A percentile compares a stretch with the other conserved stretches of the same genome.
Evolutionary conservation across 2,113 vertebrate species (phyloP).

Genomic region (Bubalus kerabau): DNA sequence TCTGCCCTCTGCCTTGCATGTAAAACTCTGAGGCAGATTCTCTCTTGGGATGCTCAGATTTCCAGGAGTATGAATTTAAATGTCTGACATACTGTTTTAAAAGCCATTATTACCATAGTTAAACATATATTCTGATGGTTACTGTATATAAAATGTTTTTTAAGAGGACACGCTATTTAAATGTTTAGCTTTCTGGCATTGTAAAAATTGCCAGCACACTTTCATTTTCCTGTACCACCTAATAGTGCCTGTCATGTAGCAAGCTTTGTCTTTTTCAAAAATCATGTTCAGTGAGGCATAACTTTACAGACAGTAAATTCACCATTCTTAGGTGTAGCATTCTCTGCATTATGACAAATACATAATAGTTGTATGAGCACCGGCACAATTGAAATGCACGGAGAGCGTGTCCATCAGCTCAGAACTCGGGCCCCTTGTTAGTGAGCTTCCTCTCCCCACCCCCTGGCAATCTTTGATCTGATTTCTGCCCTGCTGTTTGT

Average conservation of each 20-base stretch:
- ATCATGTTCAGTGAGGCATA: background rate
- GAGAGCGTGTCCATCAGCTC: background rate
- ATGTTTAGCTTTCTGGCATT: background rate
- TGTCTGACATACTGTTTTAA: background rate
- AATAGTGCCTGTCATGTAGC: background rate
- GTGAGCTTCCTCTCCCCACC: background rate
- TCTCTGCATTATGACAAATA: background rate
- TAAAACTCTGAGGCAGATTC: background rate
- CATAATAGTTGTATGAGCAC: background rate
- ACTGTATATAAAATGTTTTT: background rate
- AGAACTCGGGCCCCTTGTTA: background rate
- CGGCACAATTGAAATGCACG: fast-evolving
- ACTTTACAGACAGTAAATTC: background rate
- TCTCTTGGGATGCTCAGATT: background rate
- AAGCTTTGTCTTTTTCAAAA: background rate
- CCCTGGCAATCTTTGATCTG: background rate
- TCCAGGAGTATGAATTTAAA: background rate
- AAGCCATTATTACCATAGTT: background rate
- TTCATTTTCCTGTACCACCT: background rate
- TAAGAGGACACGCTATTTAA: background rate
- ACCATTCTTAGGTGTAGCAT: background rate
- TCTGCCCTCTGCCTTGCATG: background rate
- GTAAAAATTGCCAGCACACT: background rate
- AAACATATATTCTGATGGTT: background rate
- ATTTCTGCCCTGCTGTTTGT: background rate